Conservation (phyloP, 2,888 invertebrate species). For the Oithona nana region DNA sequence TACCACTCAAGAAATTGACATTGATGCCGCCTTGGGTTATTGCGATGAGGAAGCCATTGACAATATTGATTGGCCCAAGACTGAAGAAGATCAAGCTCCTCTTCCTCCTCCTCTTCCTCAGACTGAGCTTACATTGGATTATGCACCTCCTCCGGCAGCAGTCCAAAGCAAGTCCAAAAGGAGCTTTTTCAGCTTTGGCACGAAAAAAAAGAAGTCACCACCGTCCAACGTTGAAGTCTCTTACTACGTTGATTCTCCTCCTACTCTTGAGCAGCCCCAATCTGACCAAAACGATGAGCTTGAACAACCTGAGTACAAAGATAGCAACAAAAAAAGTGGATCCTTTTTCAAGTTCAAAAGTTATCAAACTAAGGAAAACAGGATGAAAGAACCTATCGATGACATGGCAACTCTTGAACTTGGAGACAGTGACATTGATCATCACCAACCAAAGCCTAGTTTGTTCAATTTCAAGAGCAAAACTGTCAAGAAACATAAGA, state of each 20-base stretch:
- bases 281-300: background rate
- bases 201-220: background rate
- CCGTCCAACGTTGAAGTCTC: background rate
- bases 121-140: background rate
- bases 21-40: constrained; percentile 3
- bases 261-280: no score
- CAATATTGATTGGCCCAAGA: background rate
- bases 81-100: no score
- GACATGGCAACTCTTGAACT: no score
- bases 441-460: no score
- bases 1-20: constrained; percentile 8
- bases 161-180: background rate
- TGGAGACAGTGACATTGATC: no score
- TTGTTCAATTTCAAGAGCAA: background rate
- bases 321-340: background rate
- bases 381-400: no score
- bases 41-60: background rate
- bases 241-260: background rate
- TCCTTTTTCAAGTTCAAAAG: background rate
- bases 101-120: background rate
- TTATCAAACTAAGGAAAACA: no score
- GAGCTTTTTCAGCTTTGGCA: background rate
- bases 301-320: no score
- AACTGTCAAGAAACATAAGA: no score
- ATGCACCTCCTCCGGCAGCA: background rate